Evolutionary conservation across 2,113 vertebrate genomes (phyloP), one percentile per base, ranked within the genome.

Genomic region (Scalopus aquaticus): DNA sequence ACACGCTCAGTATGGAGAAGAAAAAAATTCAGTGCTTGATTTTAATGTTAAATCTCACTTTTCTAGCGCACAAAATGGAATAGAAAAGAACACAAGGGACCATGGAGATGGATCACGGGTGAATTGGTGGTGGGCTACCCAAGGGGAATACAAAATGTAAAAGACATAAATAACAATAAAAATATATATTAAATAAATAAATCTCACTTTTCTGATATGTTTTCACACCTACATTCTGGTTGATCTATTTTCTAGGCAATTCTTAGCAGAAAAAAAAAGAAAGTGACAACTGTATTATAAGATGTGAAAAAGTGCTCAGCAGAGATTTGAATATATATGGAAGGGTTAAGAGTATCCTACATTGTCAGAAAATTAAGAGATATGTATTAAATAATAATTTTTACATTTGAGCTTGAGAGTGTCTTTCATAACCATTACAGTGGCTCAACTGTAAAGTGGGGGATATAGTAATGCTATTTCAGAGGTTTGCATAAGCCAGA

Each of bases 171-270:
- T n/a, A n/a, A n/a, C n/a, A n/a, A n/a, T n/a, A n/a, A n/a, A n/a
- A n/a, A n/a, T n/a, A n/a, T n/a, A n/a, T n/a, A n/a, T n/a, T n/a
- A n/a, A n/a, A n/a, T n/a, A n/a, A n/a, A 81, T 49, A 49, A 49
- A 84, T 92, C 54, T 90, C 90, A 95, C 7, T 97, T 93, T 94
- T 97, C 91, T 95, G 93, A 95, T 93, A 76, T 51, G 46, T 81
- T 90, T 97, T 96, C 91, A 95, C 95, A 95, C 94, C 77, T 92
- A 88, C 8, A 69, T 54, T 78, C 72, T 93, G 83, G 58, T 76
- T 86, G 80, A 90, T 92, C 60, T 92, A 83, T 95, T 96, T 96
- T 90, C 84, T 97, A 90, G 88, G 88, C 80, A 95, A 76, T 79
- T 97, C 84, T 95, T n/a, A 91, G 83, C 37, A 86, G 56, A 92